These are phyloP conservation scores for Eurosta solidaginis DNA, from an alignment of 1,140 invertebrate genomes.

Conservation along the genomic window DNA sequence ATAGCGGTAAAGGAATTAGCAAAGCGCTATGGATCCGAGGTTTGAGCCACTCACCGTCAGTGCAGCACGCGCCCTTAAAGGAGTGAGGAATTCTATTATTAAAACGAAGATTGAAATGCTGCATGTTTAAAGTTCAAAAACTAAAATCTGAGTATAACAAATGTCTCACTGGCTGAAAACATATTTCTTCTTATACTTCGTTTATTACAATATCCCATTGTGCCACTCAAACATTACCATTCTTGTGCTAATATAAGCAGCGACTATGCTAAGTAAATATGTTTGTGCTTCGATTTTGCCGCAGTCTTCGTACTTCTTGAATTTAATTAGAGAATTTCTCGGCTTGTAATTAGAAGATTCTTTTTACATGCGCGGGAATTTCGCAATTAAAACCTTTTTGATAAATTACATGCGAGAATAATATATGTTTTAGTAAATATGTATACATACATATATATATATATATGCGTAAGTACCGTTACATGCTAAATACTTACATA, in stretches of 20 bases:
- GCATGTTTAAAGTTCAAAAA: no score
- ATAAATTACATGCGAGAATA: slow-evolving; percentile 33
- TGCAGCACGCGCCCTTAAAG: no score
- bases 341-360: slow-evolving; percentile 31
- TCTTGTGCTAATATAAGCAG: no score
- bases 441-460: neutral
- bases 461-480: neutral
- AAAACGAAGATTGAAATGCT: no score
- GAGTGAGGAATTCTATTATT: no score
- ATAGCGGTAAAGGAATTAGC: no score
- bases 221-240: neutral
- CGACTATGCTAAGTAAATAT: no score
- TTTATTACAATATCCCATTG: neutral
- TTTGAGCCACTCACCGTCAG: no score
- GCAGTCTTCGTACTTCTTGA: slow-evolving; percentile 25
- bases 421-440: slow-evolving; percentile 8
- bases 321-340: slow-evolving; percentile 33
- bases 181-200: no score
- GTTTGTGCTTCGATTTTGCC: neutral
- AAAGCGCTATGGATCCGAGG: no score
- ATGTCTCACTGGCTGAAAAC: no score
- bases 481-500: neutral
- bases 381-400: slow-evolving; percentile 35
- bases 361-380: slow-evolving; percentile 34
- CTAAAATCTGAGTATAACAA: no score